Percentiles rank a stretch among this genome's conserved stretches.
These are phyloP conservation scores for Drosophila mimetica DNA, from an alignment of 2,888 invertebrate genomes.

Conservation along the genomic window DNA sequence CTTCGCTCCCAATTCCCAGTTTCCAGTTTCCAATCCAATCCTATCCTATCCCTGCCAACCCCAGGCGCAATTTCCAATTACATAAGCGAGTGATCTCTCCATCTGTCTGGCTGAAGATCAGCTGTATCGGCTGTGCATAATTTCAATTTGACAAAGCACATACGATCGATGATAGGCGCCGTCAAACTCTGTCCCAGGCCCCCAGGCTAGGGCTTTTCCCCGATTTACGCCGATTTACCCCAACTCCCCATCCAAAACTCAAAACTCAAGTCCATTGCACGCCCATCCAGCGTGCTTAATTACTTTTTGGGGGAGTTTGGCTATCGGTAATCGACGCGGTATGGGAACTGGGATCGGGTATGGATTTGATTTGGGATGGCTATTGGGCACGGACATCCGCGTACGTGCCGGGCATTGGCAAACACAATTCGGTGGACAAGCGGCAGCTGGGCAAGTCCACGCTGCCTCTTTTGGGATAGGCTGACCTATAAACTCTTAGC, in stretches of 20 bases:
- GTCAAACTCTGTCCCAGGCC: constrained; percentile 45
- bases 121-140: constrained; percentile 75
- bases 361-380: constrained; percentile 53
- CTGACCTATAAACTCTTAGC: constrained; percentile 28
- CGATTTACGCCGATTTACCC: constrained; percentile 8
- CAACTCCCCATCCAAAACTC: background rate
- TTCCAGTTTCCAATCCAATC: constrained; percentile 33
- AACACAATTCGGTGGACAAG: constrained; percentile 1
- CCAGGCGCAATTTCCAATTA: constrained; percentile 52
- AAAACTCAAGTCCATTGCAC: constrained; percentile 23
- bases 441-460: constrained; percentile 17
- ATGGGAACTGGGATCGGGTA: constrained; percentile 24
- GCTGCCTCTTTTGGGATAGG: constrained; percentile 6
- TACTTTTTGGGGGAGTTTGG: constrained; percentile 62
- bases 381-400: constrained; percentile 79
- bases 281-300: constrained; percentile 73
- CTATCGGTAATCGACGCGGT: constrained; percentile 18
- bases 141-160: constrained; percentile 76
- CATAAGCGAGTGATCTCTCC: constrained; percentile 63
- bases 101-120: constrained; percentile 61
- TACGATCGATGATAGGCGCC: constrained; percentile 70
- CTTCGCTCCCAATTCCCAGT: constrained; percentile 43
- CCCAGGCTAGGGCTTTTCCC: constrained; percentile 51
- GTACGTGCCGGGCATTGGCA: constrained; percentile 70
- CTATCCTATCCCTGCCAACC: constrained; percentile 23